A percentile compares a stretch with the other conserved stretches of the same genome.
phyloP scores from a whole-genome alignment of 2,888 invertebrate genomes.

The Nymphalis urticae region DNA sequence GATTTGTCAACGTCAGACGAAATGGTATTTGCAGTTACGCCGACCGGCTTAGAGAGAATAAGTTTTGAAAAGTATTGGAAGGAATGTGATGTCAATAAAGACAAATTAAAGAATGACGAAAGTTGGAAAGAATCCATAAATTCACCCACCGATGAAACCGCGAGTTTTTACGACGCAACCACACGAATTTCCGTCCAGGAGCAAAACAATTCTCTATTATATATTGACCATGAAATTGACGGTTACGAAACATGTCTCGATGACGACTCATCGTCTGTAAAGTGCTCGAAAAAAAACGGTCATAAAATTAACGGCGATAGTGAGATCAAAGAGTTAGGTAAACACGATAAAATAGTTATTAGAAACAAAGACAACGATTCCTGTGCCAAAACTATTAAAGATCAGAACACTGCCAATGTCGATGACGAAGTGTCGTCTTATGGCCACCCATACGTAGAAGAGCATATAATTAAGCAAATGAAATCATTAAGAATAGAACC shows the following conservation, averaged over 20 bases:
- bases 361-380: slow-evolving; percentile 66
- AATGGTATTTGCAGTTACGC: slow-evolving; percentile 80
- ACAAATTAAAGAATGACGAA: slow-evolving; percentile 68
- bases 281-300: slow-evolving; percentile 61
- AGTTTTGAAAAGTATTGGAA: slow-evolving; percentile 79
- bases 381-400: slow-evolving; percentile 60
- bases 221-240: slow-evolving; percentile 77
- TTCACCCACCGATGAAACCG: slow-evolving; percentile 60
- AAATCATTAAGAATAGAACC: slow-evolving; percentile 74
- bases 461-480: slow-evolving; percentile 78
- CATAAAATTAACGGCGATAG: slow-evolving; percentile 68
- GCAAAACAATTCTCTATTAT: slow-evolving; percentile 66
- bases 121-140: slow-evolving; percentile 73
- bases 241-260: slow-evolving; percentile 84
- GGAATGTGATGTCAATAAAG: slow-evolving; percentile 58
- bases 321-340: slow-evolving; percentile 70
- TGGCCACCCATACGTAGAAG: slow-evolving; percentile 69
- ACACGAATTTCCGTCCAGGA: slow-evolving; percentile 69
- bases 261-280: slow-evolving; percentile 76
- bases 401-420: slow-evolving; percentile 53
- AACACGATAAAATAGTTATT: slow-evolving; percentile 68
- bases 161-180: slow-evolving; percentile 59
- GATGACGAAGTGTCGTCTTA: slow-evolving; percentile 59
- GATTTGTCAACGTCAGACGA: slow-evolving; percentile 79
- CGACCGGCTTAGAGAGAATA: slow-evolving; percentile 76